Conservation (phyloP, 1,140 invertebrate genomes). For the Archivesica marissinica region DNA sequence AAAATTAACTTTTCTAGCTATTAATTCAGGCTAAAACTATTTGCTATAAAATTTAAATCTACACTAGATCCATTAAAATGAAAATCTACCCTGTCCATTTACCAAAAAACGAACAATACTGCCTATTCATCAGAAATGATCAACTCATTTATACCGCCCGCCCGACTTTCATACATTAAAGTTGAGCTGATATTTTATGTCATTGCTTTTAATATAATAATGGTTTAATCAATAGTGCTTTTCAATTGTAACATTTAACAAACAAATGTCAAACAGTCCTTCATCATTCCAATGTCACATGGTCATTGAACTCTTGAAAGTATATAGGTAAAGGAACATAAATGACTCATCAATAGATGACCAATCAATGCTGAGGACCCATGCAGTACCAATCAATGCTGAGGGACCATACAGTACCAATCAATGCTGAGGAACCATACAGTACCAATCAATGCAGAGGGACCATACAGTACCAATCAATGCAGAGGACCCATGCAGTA, state of each 20-base stretch:
- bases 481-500: no score
- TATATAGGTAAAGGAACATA: neutral
- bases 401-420: no score
- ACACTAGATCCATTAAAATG: neutral
- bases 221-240: constrained; percentile 11
- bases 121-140: neutral
- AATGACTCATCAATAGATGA: no score
- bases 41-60: no score
- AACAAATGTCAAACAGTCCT: constrained; percentile 7
- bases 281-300: neutral
- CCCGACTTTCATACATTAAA: constrained; percentile 4
- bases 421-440: no score
- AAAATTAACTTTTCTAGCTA: no score
- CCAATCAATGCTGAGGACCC: no score
- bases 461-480: no score
- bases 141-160: neutral
- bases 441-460: no score
- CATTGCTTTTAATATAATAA: neutral
- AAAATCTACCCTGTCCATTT: constrained; percentile 11
- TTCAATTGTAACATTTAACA: no score
- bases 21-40: no score
- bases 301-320: constrained; percentile 2
- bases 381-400: no score
- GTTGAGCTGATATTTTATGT: constrained; percentile 15
- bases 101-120: neutral